phyloP scores from a whole-genome alignment of 2,888 invertebrate genomes.

The Luperina testacea region DNA sequence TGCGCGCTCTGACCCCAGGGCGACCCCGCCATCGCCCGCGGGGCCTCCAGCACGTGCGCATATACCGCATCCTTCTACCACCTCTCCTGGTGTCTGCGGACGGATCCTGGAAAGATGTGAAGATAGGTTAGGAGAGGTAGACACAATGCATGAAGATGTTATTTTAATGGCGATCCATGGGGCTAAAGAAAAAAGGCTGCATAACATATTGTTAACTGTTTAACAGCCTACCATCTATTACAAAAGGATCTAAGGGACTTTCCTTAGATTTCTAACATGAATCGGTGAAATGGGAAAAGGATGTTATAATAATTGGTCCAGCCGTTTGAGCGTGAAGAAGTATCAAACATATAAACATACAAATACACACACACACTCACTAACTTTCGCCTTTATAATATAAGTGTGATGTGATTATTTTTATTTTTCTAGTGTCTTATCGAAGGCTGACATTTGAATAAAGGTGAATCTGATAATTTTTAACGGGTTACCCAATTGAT shows the following conservation, averaged over 20 bases:
- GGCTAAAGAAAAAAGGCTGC: neutral
- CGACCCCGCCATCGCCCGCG: constrained; percentile 97
- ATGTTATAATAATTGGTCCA: too few species aligned
- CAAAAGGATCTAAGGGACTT: neutral
- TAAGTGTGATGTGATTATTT: too few species aligned
- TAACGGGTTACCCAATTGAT: neutral
- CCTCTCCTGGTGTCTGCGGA: constrained; percentile 97
- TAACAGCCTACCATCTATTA: neutral
- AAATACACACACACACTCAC: too few species aligned
- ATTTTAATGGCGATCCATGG: neutral
- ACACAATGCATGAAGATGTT: neutral
- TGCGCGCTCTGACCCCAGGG: constrained; percentile 97
- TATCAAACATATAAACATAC: too few species aligned
- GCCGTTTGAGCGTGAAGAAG: too few species aligned
- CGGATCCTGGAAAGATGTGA: constrained; percentile 93
- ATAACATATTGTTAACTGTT: neutral
- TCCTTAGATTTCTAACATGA: neutral
- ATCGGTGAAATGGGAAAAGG: neutral
- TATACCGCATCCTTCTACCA: constrained; percentile 98
- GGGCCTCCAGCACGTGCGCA: constrained; percentile 97
- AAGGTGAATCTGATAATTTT: constrained; percentile 17
- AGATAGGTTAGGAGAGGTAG: neutral
- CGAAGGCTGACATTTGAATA: constrained; percentile 17
- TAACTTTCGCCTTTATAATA: too few species aligned
- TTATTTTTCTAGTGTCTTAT: neutral